Percentiles rank a stretch among this genome's conserved stretches.
Evolutionary conservation across 2,113 vertebrate genomes (phyloP).

Genomic region (Scomber japonicus): DNA sequence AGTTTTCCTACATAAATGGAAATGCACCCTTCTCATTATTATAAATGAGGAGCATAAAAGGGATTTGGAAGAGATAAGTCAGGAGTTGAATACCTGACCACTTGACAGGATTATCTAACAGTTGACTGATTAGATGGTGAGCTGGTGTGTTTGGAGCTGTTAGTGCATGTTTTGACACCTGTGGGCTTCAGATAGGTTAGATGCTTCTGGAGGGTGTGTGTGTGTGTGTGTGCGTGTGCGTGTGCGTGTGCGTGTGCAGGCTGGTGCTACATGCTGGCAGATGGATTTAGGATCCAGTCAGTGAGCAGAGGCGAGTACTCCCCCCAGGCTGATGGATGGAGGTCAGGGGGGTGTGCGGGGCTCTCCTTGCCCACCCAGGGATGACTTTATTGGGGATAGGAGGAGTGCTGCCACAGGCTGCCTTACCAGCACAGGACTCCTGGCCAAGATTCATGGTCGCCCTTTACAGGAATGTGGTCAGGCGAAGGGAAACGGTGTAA

Average conservation of each 20-base stretch:
- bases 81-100: conserved; percentile 38
- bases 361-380: conserved; percentile 81
- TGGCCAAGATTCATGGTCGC: conserved; percentile 82
- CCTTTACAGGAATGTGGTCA: conserved; percentile 83
- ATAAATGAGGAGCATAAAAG: conserved; percentile 21
- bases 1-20: conserved; percentile 3
- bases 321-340: conserved; percentile 82
- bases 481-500: conserved; percentile 47
- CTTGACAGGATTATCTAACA: conserved; percentile 63
- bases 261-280: conserved; percentile 41
- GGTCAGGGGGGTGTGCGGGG: conserved; percentile 66
- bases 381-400: conserved; percentile 79
- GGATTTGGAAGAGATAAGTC: conserved; percentile 55
- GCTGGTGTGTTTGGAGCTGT: conserved; percentile 34
- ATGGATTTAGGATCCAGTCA: conserved; percentile 71
- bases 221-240: conserved; percentile 7
- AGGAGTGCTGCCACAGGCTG: conserved; percentile 78
- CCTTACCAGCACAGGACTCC: conserved; percentile 77
- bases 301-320: conserved; percentile 65
- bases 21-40: not conserved
- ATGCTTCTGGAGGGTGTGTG: conserved; percentile 32
- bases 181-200: conserved; percentile 39
- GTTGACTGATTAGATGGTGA: conserved; percentile 59
- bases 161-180: conserved; percentile 73
- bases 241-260: conserved; percentile 24